Conservation (phyloP, 2,797 vertebrate genomes). For the Percopsis omiscomaycus region DNA sequence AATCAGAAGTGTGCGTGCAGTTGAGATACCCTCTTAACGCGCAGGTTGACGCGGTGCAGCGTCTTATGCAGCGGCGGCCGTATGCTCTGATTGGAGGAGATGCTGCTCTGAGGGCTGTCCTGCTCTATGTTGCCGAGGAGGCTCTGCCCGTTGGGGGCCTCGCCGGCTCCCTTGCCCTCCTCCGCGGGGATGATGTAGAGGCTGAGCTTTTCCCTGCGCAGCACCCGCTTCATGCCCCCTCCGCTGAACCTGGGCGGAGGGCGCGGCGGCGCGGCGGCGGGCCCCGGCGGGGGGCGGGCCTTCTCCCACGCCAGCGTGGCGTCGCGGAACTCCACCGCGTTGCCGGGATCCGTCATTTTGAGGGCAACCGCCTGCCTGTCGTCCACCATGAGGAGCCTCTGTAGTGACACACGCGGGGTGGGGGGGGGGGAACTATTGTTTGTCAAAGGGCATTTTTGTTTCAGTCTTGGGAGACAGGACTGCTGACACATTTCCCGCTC, state of each 20-base stretch:
- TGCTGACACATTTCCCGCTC: slow-evolving; percentile 49
- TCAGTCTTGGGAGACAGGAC: slow-evolving; percentile 27
- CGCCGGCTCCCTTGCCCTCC: slow-evolving; percentile 66
- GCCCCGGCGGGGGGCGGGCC: slow-evolving; percentile 36
- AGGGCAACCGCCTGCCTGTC: slow-evolving; percentile 67
- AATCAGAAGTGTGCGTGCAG: not conserved
- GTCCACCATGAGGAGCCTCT: slow-evolving; percentile 83
- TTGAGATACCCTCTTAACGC: slow-evolving; percentile 69
- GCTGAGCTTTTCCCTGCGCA: slow-evolving; percentile 77
- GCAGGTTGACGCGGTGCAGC: slow-evolving; percentile 76
- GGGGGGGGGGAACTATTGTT: not conserved
- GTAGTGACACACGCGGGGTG: slow-evolving; percentile 25
- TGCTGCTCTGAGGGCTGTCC: slow-evolving; percentile 82
- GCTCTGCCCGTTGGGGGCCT: slow-evolving; percentile 68
- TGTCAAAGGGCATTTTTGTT: slow-evolving; percentile 26
- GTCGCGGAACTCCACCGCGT: slow-evolving; percentile 76
- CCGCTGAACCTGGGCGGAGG: slow-evolving; percentile 46
- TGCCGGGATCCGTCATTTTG: slow-evolving; percentile 71
- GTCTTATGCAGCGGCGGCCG: slow-evolving; percentile 78
- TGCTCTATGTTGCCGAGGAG: slow-evolving; percentile 82
- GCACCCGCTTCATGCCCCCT: slow-evolving; percentile 68
- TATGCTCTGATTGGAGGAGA: slow-evolving; percentile 78
- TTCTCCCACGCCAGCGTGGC: slow-evolving; percentile 82
- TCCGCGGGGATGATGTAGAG: slow-evolving; percentile 72
- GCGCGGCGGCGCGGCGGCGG: slow-evolving; percentile 25